A percentile compares a stretch with the other conserved stretches of the same genome.
Conservation (phyloP, 2,888 invertebrate species). For the Nasonovia ribisnigri region DNA sequence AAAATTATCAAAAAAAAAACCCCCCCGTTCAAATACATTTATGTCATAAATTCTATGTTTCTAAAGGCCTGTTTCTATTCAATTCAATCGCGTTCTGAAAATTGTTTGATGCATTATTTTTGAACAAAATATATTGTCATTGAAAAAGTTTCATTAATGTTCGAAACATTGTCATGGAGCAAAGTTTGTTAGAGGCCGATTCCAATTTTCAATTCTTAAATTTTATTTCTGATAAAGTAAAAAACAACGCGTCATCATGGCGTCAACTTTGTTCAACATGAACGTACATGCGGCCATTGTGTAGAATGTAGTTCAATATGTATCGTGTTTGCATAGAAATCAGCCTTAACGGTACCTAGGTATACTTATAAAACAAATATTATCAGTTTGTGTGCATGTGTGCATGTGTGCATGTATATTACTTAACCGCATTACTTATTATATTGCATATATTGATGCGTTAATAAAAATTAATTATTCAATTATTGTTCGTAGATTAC, state of each 20-base stretch:
- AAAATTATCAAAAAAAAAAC: not conserved
- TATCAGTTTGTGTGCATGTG: no score
- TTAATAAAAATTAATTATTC: not conserved
- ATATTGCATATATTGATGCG: not conserved
- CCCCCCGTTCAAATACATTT: not conserved
- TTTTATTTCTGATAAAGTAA: not conserved
- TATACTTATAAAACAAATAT: not conserved
- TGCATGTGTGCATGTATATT: no score
- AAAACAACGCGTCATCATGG: no score
- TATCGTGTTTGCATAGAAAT: not conserved
- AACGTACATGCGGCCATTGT: no score
- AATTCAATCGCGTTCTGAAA: not conserved
- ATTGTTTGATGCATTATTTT: not conserved
- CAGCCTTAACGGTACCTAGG: not conserved
- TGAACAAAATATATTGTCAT: not conserved
- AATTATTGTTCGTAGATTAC: not conserved
- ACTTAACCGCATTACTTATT: no score
- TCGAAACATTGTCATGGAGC: not conserved
- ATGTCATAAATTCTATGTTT: not conserved
- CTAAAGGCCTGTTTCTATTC: not conserved
- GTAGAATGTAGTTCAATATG: no score
- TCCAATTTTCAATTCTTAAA: not conserved
- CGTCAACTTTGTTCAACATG: no score
- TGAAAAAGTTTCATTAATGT: not conserved
- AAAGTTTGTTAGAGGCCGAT: not conserved